A percentile compares a stretch with the other conserved stretches of the same genome.
Evolutionary conservation across 30 jellyfish, hydroid and myxozoan species (phyloP).

Genomic region (Rhopilema esculentum): DNA sequence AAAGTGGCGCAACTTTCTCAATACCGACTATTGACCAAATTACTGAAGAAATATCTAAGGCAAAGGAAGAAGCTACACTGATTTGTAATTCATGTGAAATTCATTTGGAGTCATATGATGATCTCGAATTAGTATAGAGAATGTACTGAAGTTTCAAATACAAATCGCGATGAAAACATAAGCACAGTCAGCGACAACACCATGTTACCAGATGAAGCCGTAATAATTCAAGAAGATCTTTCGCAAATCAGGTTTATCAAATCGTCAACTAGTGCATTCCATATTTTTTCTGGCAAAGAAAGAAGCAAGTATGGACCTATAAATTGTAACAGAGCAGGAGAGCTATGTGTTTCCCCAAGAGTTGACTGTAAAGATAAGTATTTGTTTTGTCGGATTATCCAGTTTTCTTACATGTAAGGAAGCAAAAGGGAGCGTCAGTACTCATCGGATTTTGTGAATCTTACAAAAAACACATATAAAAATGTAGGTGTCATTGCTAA

Average conservation of each 20-base stretch:
- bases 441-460: conserved; percentile 34
- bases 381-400: conserved; percentile 10
- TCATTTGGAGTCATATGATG: background rate
- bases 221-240: no score
- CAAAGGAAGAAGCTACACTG: no score
- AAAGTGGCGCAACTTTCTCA: no score
- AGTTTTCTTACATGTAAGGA: conserved; percentile 41
- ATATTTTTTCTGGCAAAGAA: background rate
- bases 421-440: conserved; percentile 37
- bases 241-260: no score
- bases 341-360: conserved; percentile 25
- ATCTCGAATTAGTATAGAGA: background rate
- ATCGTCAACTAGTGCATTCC: no score
- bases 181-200: no score
- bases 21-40: no score
- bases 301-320: conserved; percentile 18
- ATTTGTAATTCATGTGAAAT: background rate
- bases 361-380: background rate
- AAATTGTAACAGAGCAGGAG: conserved; percentile 33
- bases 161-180: background rate
- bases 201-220: no score
- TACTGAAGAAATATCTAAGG: no score
- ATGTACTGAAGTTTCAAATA: background rate
- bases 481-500: conserved; percentile 17
- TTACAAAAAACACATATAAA: conserved; percentile 5